Evolutionary conservation across 2,113 vertebrate genomes (phyloP), one percentile per base, ranked within the genome.

Genomic region (Lepidiolamprologus cunningtoni): DNA sequence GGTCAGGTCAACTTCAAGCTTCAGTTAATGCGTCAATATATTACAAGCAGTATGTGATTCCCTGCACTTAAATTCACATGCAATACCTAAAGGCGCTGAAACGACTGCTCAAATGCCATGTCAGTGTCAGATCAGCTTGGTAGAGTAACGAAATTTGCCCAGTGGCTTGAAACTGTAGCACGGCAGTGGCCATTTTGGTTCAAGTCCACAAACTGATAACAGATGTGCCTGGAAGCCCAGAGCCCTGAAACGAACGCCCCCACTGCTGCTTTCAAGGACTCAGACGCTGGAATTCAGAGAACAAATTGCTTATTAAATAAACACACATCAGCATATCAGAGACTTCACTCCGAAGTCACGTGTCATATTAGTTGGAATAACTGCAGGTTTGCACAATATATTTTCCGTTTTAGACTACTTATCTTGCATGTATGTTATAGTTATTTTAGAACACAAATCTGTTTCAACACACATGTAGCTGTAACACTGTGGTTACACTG

Each of bases 111-210:
- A 68, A 85, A 78, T 83, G 57, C 19, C 53, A 50, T 23, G 23
- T 35, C 31, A 71, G 54, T 57, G 58, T 45, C 80, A 53, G 19
- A 63, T 35, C 45, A 79, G 4, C 26, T 66, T 28, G 45, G 11
- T 2, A 3, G 4, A 66, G 23, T 57, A 37, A 37, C 1, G 37
- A 63, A 76, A 88, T 57, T 11, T 19, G 37, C 73, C 87, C 40
- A 7, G 9, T 61, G 63, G 80, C 50, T 17, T 28, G 73, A 90
- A 87, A 91, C 85, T 89, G 80, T 16, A 10, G 28, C 9, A 42
- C 13, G 1, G 1, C 5, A 28, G 37, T 11, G 82, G 91, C 89
- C 95, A 94, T 93, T 87, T 93, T 94, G 95, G 92, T 80, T 95
- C 94, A 76, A 50, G 16, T 31, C 19, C 23, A 61, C 35, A 23